Evolutionary conservation across 2,797 vertebrate genomes (phyloP).

Genomic region (Silurus lanzhouensis): DNA sequence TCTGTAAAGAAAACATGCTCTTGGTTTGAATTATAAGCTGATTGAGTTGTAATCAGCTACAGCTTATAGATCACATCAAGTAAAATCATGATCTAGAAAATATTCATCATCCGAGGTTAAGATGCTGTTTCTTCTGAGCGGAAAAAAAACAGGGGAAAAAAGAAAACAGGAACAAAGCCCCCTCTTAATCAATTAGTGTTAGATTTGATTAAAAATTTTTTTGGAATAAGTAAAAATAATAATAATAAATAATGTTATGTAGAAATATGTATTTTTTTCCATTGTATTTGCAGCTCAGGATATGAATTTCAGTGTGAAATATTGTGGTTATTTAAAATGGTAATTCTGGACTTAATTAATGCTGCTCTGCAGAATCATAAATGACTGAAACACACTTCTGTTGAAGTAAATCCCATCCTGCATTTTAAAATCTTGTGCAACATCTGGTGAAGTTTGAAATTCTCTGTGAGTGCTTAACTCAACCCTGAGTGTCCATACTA

Average conservation of each 20-base stretch:
- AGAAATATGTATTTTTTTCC: background rate
- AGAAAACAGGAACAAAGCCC: background rate
- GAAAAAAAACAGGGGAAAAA: background rate
- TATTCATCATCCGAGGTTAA: background rate
- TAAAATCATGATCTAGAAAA: background rate
- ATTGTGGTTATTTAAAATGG: background rate
- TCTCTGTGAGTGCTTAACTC: background rate
- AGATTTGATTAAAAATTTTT: background rate
- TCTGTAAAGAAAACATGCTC: background rate
- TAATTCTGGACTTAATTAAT: background rate
- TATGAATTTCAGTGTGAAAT: background rate
- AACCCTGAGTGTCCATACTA: background rate
- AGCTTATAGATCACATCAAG: background rate
- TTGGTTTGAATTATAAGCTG: background rate
- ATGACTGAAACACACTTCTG: background rate
- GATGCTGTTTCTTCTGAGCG: background rate
- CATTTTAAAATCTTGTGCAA: background rate
- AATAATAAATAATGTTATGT: no score
- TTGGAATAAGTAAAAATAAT: no score
- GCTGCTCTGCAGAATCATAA: background rate
- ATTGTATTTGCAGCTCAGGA: background rate
- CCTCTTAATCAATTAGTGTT: background rate
- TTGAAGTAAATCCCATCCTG: background rate
- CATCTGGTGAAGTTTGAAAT: background rate
- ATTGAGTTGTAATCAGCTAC: background rate